A percentile compares a stretch with the other conserved stretches of the same genome.
phyloP scores from a whole-genome alignment of 2,888 invertebrate genomes.

The Coleophora deauratella region DNA sequence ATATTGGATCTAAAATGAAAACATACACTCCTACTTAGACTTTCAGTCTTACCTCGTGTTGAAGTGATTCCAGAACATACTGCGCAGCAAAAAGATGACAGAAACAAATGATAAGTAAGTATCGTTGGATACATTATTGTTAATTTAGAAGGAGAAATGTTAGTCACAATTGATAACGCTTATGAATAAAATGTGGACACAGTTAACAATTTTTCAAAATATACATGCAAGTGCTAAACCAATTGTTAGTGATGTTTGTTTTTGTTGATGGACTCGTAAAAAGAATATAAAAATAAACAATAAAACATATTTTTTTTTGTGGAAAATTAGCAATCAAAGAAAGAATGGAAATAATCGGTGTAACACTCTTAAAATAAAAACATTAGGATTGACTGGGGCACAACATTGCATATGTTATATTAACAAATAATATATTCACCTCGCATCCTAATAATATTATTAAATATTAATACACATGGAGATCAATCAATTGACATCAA shows the following conservation, averaged over 20 bases:
- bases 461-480: not conserved
- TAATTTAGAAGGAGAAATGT: constrained; percentile 47
- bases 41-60: constrained; percentile 93
- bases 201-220: constrained; percentile 22
- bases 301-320: no score
- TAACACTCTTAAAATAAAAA: constrained; percentile 59
- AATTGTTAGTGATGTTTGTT: constrained; percentile 18
- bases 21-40: constrained; percentile 44
- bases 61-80: constrained; percentile 99
- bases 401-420: constrained; percentile 82
- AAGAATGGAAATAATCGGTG: constrained; percentile 49
- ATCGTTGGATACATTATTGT: constrained; percentile 44
- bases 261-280: constrained; percentile 24
- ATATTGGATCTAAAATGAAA: constrained; percentile 17
- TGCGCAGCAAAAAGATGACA: constrained; percentile 88
- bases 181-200: constrained; percentile 24
- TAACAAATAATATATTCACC: constrained; percentile 31
- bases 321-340: no score
- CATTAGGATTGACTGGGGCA: constrained; percentile 82
- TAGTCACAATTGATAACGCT: constrained; percentile 14
- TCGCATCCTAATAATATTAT: not conserved
- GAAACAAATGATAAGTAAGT: constrained; percentile 74
- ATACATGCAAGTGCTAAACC: constrained; percentile 53
- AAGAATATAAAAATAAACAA: constrained; percentile 24
- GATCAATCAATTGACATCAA: constrained; percentile 1